Conservation (phyloP, 2,888 invertebrate species). For the Drosophila paucipuncta region DNA sequence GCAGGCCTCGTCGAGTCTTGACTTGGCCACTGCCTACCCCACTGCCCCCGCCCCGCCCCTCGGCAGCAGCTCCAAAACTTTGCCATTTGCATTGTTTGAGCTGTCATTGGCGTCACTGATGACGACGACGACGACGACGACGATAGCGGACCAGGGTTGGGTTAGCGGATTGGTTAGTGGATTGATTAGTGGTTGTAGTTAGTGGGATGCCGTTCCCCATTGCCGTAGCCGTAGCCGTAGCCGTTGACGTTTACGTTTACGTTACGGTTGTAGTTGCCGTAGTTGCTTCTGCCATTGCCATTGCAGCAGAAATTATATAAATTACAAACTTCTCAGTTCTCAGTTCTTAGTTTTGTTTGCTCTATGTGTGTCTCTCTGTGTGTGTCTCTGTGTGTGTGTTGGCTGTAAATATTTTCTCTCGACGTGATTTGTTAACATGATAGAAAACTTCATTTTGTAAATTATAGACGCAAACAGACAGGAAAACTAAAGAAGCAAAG, state of each 20-base stretch:
- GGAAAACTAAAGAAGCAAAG: slow-evolving; percentile 5
- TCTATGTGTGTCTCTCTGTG: slow-evolving; percentile 10
- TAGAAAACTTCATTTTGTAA: slow-evolving; percentile 75
- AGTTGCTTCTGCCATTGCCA: slow-evolving; percentile 31
- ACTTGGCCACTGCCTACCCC: slow-evolving; percentile 23
- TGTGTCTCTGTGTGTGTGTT: slow-evolving; percentile 8
- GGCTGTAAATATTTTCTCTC: slow-evolving; percentile 55
- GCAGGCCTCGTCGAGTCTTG: slow-evolving; percentile 50
- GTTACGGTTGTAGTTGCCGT: neutral
- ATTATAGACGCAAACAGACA: slow-evolving; percentile 62
- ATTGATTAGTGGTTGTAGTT: slow-evolving; percentile 54
- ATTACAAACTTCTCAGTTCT: slow-evolving; percentile 76
- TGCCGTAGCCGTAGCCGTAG: slow-evolving; percentile 31
- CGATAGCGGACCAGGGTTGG: slow-evolving; percentile 10
- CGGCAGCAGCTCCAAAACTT: slow-evolving; percentile 43
- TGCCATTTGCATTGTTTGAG: slow-evolving; percentile 76
- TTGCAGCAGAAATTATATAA: slow-evolving; percentile 76
- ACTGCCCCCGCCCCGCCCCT: neutral
- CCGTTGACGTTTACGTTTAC: neutral
- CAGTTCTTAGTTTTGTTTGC: slow-evolving; percentile 50
- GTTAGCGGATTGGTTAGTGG: slow-evolving; percentile 43
- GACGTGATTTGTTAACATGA: slow-evolving; percentile 82
- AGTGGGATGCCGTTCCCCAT: slow-evolving; percentile 13
- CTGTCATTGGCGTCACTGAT: slow-evolving; percentile 60
- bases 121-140: slow-evolving; percentile 7